Evolutionary conservation across 2,797 vertebrate genomes (phyloP).

Genomic region (Limnodromus scolopaceus): DNA sequence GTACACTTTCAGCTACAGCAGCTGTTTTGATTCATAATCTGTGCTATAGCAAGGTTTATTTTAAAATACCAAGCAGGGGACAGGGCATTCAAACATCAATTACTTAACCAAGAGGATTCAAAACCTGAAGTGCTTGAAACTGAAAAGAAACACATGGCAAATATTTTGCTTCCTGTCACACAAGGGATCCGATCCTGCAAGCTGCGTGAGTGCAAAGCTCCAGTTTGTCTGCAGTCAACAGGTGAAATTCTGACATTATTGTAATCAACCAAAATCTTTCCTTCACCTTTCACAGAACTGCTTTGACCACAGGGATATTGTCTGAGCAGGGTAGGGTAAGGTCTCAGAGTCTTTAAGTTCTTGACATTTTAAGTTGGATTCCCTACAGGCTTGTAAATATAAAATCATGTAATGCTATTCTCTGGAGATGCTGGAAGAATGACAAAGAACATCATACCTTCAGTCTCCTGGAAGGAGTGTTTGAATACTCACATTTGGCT

Average conservation of each 20-base stretch:
- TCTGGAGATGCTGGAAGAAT: neutral
- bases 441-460: neutral
- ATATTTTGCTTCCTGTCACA: slow-evolving; percentile 58
- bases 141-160: slow-evolving; percentile 59
- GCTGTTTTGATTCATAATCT: slow-evolving; percentile 58
- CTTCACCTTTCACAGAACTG: neutral
- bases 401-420: neutral
- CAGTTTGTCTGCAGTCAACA: neutral
- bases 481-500: neutral
- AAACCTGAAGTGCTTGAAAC: slow-evolving; percentile 55
- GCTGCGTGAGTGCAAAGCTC: neutral
- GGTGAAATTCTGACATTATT: slow-evolving; percentile 41
- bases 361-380: neutral
- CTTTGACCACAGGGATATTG: neutral
- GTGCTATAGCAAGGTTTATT: slow-evolving; percentile 60
- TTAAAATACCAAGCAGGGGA: slow-evolving; percentile 65
- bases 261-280: neutral
- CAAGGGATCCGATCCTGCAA: neutral
- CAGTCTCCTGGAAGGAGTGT: neutral
- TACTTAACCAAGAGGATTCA: slow-evolving; percentile 54
- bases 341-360: neutral
- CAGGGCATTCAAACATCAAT: slow-evolving; percentile 57
- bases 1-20: slow-evolving; percentile 19
- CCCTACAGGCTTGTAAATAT: neutral
- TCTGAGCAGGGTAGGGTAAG: neutral